Base-by-base conservation (phyloP, 2,797 vertebrate species). In the Siniperca scherzeri region DNA sequence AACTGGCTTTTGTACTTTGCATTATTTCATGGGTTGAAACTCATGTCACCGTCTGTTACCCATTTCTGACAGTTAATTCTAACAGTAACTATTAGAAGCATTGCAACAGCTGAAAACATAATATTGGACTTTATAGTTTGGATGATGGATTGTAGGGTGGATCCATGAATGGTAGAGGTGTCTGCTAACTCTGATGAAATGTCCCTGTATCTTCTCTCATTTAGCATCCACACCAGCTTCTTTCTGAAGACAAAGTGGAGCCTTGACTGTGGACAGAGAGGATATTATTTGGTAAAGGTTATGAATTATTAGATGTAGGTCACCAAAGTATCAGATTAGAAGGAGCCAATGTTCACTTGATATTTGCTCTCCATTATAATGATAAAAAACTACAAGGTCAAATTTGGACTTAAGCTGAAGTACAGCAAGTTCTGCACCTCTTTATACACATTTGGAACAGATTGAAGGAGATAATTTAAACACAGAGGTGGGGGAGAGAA, bases 211-310 rank as follows among this genome's bases (percentile, higher is more conserved):
- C 5, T 3, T 9, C 25, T 67, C 22, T 53, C 50, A 33, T 62
- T 68, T 46, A 66, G 60, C 48, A 33, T 66, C 44, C 65, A 30
- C 38, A 17, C 22, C 67, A 38, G 48, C 71, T 44, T 64, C 64
- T 44, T n/a, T 21, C 38, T 7, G 27, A 77, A 27, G 80, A 74
- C 44, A 86, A 52, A 81, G 66, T 17, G 61, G 57, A 60, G 73
- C n/a, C 61, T 21, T 8, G 16, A 13, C 64, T 40, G 76, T 85
- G 78, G 80, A 80, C 80, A 46, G 59, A 57, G 82, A 90, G 85
- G 86, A 89, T 92, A 90, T 93, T 86, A 86, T 87, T 84, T 80
- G 77, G 81, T 78, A 81, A 84, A 88, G 88, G 89, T 83, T 80
- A 89, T 74, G 59, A 90, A 82, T 84, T 84, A 87, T 77, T 68